Evolutionary conservation across 2,113 vertebrate genomes (phyloP), one percentile per base, ranked within the genome.

Genomic region (Salvelinus fontinalis): DNA sequence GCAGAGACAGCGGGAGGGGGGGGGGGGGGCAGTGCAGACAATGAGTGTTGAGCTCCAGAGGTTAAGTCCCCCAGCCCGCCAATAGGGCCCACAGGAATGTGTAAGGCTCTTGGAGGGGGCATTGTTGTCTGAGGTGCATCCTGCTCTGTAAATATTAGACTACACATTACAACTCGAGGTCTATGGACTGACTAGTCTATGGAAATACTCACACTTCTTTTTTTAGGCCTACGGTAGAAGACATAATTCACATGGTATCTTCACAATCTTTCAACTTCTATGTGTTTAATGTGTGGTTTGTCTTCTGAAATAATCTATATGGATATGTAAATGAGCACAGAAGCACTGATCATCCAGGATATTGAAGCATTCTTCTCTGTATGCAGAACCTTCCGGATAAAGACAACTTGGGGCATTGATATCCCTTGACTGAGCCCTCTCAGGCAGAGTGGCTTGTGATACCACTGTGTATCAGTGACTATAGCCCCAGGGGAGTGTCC

Each of bases 101-200:
- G 29, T 71, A 70, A 67, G 75, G 20, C 78, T 72, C 70, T 51
- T 71, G 85, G 85, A 79, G 86, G 85, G 84, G 78, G 83, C 72
- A 87, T 91, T 92, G 91, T 92, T 92, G 89, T 91, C 89, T 91
- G 86, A 80, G 78, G 80, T 78, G 88, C 89, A 87, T 92, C 89
- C 88, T 89, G 89, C 86, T 87, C 84, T 84, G 85, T 83, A 88
- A 90, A 90, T 82, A 84, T 20, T 69, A 66, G 67, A 54, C 81
- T 62, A 73, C 80, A 51, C 73, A 27, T 57, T 20, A 18, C 29
- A 12, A 48, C 57, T 76, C 49, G 4, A 51, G 77, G 67, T 68
- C 71, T 79, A 14, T 44, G 39, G n/a, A 49, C 39, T 44, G 39
- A 44, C 39, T 44, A 11, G 39, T 11, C 8, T 44, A 11, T 14